phyloP scores from a whole-genome alignment of 2,113 vertebrate species.

The Channa maculata region DNA sequence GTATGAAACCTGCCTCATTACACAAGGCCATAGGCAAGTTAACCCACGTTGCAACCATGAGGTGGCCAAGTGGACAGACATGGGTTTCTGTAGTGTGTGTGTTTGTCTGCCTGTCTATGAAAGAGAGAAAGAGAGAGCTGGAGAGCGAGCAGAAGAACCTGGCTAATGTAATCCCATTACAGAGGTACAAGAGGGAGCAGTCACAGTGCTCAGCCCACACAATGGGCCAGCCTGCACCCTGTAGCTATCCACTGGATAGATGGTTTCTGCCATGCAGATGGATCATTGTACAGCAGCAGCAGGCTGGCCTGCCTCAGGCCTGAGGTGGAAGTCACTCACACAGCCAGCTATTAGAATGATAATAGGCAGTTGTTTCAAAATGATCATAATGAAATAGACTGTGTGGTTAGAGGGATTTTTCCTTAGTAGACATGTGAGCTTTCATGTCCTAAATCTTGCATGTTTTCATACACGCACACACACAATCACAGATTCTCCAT shows the following conservation, averaged over 20 bases:
- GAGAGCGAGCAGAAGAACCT: conserved; percentile 74
- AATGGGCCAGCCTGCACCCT: conserved; percentile 78
- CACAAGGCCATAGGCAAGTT: conserved; percentile 53
- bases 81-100: conserved; percentile 23
- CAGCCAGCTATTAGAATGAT: conserved; percentile 67
- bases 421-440: conserved; percentile 30
- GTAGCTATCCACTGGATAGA: conserved; percentile 79
- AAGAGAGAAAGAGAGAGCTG: conserved; percentile 32
- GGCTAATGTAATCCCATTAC: conserved; percentile 84
- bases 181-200: conserved; percentile 82
- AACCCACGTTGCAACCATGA: conserved; percentile 43
- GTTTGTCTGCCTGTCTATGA: neutral
- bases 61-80: conserved; percentile 57
- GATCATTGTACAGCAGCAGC: conserved; percentile 73
- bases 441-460: conserved; percentile 9
- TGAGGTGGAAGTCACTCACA: conserved; percentile 66
- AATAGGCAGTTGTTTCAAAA: conserved; percentile 75
- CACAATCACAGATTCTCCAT: neutral
- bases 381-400: conserved; percentile 64
- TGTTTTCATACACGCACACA: conserved; percentile 7
- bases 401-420: conserved; percentile 40
- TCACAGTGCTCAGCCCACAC: conserved; percentile 83
- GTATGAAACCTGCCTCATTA: conserved; percentile 56
- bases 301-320: conserved; percentile 65
- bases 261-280: conserved; percentile 79